Evolutionary conservation across 1,140 invertebrate species (phyloP).

Genomic region (Hypothenemus hampei): DNA sequence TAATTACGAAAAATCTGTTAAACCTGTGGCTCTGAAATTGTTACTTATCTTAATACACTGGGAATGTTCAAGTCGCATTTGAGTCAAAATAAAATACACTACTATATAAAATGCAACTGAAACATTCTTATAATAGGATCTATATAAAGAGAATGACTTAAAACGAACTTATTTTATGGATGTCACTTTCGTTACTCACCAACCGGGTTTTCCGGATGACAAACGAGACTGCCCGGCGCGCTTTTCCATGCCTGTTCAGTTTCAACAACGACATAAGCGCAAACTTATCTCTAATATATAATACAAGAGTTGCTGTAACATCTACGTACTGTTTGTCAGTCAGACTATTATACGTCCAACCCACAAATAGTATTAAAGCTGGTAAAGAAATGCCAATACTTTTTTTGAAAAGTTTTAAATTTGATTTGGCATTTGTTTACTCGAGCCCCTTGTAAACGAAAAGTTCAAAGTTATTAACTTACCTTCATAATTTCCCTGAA

Average conservation of each 20-base stretch:
- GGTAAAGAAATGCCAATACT: conserved; percentile 8
- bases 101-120: too few species aligned
- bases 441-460: not conserved
- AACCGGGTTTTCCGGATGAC: conserved; percentile 43
- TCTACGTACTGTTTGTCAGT: conserved; percentile 16
- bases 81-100: too few species aligned
- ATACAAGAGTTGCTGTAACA: conserved; percentile 22
- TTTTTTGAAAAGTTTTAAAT: not conserved
- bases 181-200: conserved; percentile 44
- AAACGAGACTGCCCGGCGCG: conserved; percentile 41
- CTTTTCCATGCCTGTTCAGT: conserved; percentile 45
- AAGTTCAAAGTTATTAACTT: conserved; percentile 48
- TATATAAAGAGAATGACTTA: conserved; percentile 5
- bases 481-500: conserved; percentile 97
- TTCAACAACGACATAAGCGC: conserved; percentile 46
- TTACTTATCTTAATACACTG: too few species aligned
- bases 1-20: too few species aligned
- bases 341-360: conserved; percentile 11
- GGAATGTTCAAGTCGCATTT: too few species aligned
- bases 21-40: too few species aligned
- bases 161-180: conserved; percentile 29
- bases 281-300: conserved; percentile 40
- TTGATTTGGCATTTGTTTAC: not conserved
- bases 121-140: too few species aligned
- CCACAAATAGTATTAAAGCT: conserved; percentile 11